Conservation (phyloP, 2,797 vertebrate species). For the Peromyscus aztecus region DNA sequence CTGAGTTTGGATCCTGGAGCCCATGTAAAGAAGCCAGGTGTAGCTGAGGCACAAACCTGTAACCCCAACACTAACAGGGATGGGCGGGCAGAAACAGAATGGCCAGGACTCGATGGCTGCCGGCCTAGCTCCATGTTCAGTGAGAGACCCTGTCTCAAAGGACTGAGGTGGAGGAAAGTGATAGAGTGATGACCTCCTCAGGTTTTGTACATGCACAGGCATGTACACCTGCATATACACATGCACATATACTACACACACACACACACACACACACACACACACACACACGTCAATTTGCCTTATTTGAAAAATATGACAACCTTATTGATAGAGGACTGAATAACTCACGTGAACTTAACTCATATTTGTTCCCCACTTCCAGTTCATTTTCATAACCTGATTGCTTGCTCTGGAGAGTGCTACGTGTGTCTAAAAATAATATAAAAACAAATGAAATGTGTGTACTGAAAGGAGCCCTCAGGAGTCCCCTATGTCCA, state of each 20-base stretch:
- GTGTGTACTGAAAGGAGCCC: background rate
- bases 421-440: no score
- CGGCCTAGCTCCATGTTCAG: background rate
- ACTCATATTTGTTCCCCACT: rapidly evolving
- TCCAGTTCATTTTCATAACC: background rate
- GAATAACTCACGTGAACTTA: background rate
- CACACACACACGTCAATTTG: background rate
- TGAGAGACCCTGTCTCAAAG: background rate
- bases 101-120: no score
- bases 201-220: background rate
- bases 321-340: background rate
- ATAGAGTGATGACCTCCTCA: no score
- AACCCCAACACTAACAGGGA: background rate
- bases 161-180: background rate
- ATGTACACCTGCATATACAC: background rate
- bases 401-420: background rate
- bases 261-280: background rate
- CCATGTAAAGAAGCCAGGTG: no score
- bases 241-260: background rate
- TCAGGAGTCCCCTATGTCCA: background rate
- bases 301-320: background rate
- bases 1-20: background rate
- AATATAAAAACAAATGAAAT: background rate
- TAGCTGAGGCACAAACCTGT: background rate
- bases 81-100: background rate